Percentiles rank a stretch among this genome's conserved stretches.
These are phyloP conservation scores for Coreius guichenoti DNA, from an alignment of 2,797 vertebrate genomes.

Conservation along the genomic window DNA sequence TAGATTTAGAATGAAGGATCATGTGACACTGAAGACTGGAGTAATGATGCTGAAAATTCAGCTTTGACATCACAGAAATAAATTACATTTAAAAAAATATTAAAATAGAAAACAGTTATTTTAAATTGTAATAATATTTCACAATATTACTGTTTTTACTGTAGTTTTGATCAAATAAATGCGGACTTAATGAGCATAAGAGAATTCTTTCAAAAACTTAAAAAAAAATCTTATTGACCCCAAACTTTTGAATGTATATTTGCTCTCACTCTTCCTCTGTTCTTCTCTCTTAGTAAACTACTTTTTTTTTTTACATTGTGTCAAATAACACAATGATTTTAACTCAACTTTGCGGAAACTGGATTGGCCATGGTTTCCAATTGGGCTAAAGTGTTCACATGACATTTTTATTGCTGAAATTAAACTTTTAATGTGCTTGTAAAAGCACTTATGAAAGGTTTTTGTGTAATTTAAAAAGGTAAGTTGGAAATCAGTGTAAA, in stretches of 20 bases:
- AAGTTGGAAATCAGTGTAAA: not conserved
- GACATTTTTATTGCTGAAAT: not conserved
- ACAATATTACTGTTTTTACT: not conserved
- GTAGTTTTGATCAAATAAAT: not conserved
- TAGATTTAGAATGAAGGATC: not conserved
- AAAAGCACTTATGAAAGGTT: not conserved
- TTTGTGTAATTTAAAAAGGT: conserved; percentile 10
- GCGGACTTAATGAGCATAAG: not conserved
- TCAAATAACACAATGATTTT: not conserved
- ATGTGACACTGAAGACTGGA: not conserved
- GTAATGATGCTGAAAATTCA: not conserved
- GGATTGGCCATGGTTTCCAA: not conserved
- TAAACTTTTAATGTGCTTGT: not conserved
- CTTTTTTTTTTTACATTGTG: not conserved
- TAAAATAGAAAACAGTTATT: not conserved
- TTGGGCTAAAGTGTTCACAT: not conserved
- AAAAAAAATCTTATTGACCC: not conserved
- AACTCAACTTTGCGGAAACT: not conserved
- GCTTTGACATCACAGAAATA: not conserved
- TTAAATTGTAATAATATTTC: not conserved
- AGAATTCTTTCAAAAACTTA: not conserved
- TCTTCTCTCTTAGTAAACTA: not conserved
- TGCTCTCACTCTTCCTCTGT: not conserved
- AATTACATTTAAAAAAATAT: not conserved
- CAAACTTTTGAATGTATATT: not conserved